Percentiles rank a stretch among this genome's conserved stretches.
These are phyloP conservation scores for Eustalomyia histrio DNA, from an alignment of 2,888 invertebrate species.

Conservation along the genomic window DNA sequence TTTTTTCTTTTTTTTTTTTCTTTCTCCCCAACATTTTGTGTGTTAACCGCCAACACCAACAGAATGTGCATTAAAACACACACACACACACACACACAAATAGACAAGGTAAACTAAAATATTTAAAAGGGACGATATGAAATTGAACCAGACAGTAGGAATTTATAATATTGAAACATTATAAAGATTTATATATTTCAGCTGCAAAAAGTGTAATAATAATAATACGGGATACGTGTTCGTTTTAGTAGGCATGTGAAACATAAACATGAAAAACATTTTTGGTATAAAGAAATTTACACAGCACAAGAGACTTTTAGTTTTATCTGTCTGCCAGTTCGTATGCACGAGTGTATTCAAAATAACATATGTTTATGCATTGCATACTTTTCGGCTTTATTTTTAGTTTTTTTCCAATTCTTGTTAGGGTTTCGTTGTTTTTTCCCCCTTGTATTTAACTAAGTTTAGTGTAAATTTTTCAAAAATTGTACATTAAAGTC, in stretches of 20 bases:
- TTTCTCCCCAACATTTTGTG: constrained; percentile 6
- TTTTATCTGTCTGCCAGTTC: background rate
- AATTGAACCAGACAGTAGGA: constrained; percentile 13
- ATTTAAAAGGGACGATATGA: background rate
- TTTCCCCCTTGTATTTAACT: constrained; percentile 3
- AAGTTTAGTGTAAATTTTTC: constrained; percentile 16
- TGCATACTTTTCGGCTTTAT: constrained; percentile 23
- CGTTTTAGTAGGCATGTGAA: background rate
- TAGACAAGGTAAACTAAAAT: constrained; percentile 7
- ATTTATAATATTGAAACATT: background rate
- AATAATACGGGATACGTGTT: background rate
- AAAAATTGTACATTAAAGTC: constrained; percentile 13
- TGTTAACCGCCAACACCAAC: constrained; percentile 25
- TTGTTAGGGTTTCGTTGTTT: background rate
- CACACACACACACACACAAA: background rate
- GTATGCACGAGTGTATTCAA: background rate
- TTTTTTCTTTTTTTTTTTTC: constrained; percentile 17
- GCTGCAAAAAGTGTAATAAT: too few relatives aligned
- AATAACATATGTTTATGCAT: constrained; percentile 12
- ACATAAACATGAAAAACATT: background rate
- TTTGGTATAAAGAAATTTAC: background rate
- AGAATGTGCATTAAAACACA: background rate
- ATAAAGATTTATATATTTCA: background rate
- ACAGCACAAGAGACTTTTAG: background rate
- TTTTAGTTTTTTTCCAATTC: background rate